Percentiles rank a stretch among this genome's conserved stretches.
Evolutionary conservation across 2,797 vertebrate genomes (phyloP).

Genomic region (Arremon aurantiirostris): DNA sequence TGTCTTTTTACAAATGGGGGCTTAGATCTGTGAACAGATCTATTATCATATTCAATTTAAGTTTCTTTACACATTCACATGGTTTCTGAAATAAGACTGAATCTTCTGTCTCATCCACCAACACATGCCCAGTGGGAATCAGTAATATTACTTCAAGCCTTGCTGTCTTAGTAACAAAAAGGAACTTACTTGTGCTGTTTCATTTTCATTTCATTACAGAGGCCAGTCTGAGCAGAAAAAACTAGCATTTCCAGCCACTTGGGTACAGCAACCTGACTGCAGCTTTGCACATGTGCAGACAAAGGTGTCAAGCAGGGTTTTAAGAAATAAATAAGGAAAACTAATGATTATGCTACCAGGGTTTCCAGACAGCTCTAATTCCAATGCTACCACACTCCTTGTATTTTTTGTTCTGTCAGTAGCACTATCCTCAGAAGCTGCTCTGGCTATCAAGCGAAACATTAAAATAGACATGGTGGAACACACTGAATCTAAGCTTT

Average conservation of each 20-base stretch:
- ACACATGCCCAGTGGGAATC: background rate
- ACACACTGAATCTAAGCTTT: background rate
- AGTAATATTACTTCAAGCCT: background rate
- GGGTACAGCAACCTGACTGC: background rate
- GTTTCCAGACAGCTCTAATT: background rate
- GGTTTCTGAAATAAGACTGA: background rate
- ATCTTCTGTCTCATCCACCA: background rate
- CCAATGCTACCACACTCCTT: accelerated
- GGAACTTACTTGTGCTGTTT: accelerated
- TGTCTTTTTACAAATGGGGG: background rate
- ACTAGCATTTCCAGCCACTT: accelerated
- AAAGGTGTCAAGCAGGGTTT: background rate
- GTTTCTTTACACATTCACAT: background rate
- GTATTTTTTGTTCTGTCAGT: background rate
- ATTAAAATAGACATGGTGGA: background rate
- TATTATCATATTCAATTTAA: background rate
- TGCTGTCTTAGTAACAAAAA: background rate
- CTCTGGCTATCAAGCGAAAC: background rate
- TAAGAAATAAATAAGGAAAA: background rate
- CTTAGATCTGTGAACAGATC: background rate
- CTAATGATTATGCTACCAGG: background rate
- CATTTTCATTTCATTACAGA: background rate
- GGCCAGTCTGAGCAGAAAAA: background rate
- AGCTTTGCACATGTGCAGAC: background rate
- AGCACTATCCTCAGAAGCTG: background rate